Conservation (phyloP, 2,888 invertebrate genomes). For the Drosophila ezoana region DNA sequence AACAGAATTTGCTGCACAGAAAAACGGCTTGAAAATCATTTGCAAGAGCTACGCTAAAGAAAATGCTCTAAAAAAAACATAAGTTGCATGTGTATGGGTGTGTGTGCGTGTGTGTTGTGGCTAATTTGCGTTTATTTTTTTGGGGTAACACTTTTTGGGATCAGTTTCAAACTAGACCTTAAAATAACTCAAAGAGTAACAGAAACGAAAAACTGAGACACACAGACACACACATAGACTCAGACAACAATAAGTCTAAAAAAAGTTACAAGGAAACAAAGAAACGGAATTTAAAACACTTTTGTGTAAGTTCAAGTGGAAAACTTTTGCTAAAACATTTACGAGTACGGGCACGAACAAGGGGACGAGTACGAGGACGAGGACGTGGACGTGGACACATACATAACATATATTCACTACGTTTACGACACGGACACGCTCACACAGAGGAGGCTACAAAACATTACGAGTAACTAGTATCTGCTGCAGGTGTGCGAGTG, state of each 20-base stretch:
- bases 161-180: constrained; percentile 28
- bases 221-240: constrained; percentile 11
- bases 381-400: constrained; percentile 8
- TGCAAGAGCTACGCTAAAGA: constrained; percentile 1
- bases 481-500: constrained; percentile 29
- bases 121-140: constrained; percentile 38
- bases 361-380: constrained; percentile 2
- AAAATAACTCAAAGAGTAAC: constrained; percentile 18
- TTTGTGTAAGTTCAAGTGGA: constrained; percentile 34
- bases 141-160: constrained; percentile 23
- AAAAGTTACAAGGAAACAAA: constrained; percentile 22
- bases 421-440: neutral
- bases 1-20: constrained; percentile 42
- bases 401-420: constrained; percentile 5
- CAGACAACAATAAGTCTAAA: constrained; percentile 18
- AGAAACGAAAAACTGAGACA: constrained; percentile 8
- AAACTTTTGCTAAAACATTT: constrained; percentile 53
- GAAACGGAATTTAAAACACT: constrained; percentile 25
- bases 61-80: constrained; percentile 13
- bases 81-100: constrained; percentile 6
- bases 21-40: constrained; percentile 36
- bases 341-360: constrained; percentile 17
- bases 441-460: constrained; percentile 39
- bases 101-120: constrained; percentile 31
- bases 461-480: constrained; percentile 48